phyloP scores from a whole-genome alignment of 2,888 invertebrate species.

The Hyalella azteca region DNA sequence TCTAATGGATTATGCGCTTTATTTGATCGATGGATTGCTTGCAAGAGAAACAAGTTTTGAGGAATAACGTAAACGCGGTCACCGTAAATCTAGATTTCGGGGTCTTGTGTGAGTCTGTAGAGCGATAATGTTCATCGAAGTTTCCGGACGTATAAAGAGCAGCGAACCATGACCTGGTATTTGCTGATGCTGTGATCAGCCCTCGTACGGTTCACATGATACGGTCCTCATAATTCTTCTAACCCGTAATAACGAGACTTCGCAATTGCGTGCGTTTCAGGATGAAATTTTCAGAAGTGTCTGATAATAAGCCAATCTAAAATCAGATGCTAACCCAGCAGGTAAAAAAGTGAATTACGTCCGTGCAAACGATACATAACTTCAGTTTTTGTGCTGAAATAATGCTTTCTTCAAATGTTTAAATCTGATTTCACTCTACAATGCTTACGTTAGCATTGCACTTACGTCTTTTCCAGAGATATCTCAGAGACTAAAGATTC shows the following conservation, averaged over 20 bases:
- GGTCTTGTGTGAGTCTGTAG: background rate
- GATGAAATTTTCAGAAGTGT: background rate
- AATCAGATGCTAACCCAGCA: background rate
- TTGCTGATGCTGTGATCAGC: background rate
- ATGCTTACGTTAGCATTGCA: background rate
- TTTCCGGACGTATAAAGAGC: background rate
- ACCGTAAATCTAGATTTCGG: background rate
- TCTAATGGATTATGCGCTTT: background rate
- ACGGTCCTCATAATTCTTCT: background rate
- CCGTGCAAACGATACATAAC: no score
- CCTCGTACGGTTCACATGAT: background rate
- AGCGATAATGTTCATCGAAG: background rate
- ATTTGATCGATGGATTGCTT: background rate
- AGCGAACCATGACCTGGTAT: background rate
- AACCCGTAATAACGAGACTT: background rate
- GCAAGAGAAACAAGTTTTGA: background rate
- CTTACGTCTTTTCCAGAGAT: background rate
- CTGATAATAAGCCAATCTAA: background rate
- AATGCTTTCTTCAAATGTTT: no score
- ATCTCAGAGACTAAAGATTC: background rate
- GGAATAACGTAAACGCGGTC: no score
- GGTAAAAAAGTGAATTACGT: background rate
- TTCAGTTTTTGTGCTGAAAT: no score
- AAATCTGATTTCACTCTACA: background rate
- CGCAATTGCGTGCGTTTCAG: background rate